Conservation (phyloP, 2,888 invertebrate genomes). For the Aproaerema taeniolella region DNA sequence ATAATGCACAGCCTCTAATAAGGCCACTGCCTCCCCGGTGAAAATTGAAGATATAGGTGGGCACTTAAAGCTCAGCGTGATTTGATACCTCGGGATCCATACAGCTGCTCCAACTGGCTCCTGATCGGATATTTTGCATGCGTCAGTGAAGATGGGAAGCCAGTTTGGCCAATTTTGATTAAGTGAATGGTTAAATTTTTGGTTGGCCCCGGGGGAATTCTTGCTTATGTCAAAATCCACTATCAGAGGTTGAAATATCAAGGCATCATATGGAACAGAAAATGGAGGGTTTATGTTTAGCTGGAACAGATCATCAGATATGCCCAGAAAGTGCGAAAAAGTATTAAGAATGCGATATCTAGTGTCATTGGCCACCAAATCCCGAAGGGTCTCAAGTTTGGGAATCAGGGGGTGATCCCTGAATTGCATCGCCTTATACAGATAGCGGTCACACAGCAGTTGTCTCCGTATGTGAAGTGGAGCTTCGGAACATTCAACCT, state of each 20-base stretch:
- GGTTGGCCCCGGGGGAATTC: background rate
- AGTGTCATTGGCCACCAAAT: no score
- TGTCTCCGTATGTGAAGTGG: slow-evolving; percentile 11
- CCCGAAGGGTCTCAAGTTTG: background rate
- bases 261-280: background rate
- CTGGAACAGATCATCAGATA: background rate
- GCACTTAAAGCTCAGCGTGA: slow-evolving; percentile 1
- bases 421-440: slow-evolving; percentile 1
- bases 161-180: background rate
- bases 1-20: slow-evolving; percentile 2
- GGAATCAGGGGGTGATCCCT: slow-evolving; percentile 1
- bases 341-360: background rate
- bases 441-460: slow-evolving; percentile 8
- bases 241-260: background rate
- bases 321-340: background rate
- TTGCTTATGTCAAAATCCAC: background rate
- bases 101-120: slow-evolving; percentile 5
- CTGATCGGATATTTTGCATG: background rate
- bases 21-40: slow-evolving; percentile 5
- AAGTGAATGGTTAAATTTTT: background rate
- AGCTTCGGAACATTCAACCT: slow-evolving; percentile 14
- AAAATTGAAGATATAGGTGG: slow-evolving; percentile 2
- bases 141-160: background rate
- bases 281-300: background rate
- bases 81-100: slow-evolving; percentile 1